Conservation (phyloP, 2,113 vertebrate genomes). For the Anolis carolinensis region DNA sequence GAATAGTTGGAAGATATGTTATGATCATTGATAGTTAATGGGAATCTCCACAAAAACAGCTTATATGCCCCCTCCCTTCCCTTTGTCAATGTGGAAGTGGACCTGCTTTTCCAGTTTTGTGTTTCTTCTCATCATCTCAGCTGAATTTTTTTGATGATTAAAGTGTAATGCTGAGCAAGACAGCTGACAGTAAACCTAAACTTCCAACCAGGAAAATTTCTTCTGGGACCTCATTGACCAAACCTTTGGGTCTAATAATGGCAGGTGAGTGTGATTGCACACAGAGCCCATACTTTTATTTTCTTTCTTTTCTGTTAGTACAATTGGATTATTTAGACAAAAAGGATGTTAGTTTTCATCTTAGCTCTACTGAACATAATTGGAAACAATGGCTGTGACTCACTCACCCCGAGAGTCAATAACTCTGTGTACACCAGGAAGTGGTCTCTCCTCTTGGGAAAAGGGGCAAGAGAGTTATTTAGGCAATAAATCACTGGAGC, state of each 20-base stretch:
- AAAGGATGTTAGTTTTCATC: conserved; percentile 33
- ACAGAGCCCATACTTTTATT: background rate
- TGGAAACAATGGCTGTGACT: conserved; percentile 47
- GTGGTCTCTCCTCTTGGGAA: conserved; percentile 40
- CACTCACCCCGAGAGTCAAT: conserved; percentile 53
- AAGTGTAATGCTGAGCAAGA: background rate
- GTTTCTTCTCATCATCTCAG: background rate
- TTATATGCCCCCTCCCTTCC: too few species aligned
- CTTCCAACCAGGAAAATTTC: background rate
- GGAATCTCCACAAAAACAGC: too few species aligned
- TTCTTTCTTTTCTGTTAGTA: background rate
- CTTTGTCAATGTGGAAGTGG: background rate
- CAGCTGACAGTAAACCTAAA: background rate
- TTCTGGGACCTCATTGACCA: background rate
- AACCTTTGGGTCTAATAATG: rapidly evolving
- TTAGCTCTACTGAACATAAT: conserved; percentile 8
- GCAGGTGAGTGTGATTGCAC: background rate
- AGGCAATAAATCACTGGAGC: conserved; percentile 6
- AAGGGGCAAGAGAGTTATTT: conserved; percentile 24
- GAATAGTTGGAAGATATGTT: too few species aligned
- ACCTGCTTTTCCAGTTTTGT: background rate
- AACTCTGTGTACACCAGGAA: conserved; percentile 45
- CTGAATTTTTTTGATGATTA: background rate
- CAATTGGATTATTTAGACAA: conserved; percentile 50
- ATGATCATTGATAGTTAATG: too few species aligned